Base-by-base conservation (phyloP, 2,113 vertebrate species). In the Poeciliopsis retropinna region DNA sequence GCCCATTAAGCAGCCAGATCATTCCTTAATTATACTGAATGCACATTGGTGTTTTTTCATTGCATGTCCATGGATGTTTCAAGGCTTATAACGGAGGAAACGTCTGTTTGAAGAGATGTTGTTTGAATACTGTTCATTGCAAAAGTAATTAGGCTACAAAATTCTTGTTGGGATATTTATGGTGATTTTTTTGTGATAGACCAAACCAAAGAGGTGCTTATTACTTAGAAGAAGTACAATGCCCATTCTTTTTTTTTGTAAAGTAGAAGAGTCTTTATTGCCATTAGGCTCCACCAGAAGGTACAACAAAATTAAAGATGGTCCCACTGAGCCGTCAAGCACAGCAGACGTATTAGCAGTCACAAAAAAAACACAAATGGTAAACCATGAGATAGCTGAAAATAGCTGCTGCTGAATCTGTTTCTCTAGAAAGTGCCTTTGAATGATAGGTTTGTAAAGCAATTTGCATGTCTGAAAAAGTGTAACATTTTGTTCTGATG, bases 1-100 rank as follows among this genome's bases (percentile, higher is more conserved):
- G 90, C 84, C 87, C 83, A 73, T 87, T 87, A 87, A 85, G 70
- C 89, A 84, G 87, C 66, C 37, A 62, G 76, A 85, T 79, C 73
- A 67, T 80, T 91, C 77, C 61, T 68, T 80, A 83, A 86, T 71
- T 85, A 75, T 31, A 70, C 76, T 47, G 62, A 76, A 71, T 60
- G 41, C 27, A 32, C 3, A 6, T 51, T 76, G 73, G 34, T 44
- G 11, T 76, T 80, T 32, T 64, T 72, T 51, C 9, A 65, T 12
- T 47, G 3, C 5, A 19, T 64, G 34, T 29, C 37, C n/a, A 67
- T 64, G 57, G 70, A 72, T 31, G 44, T 77, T 72, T 86, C 60
- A 62, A 61, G 30, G 67, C 73, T 73, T 70, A 32, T 72, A 44
- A 47, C 32, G 64, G 37, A 62, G 57, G 67, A 82, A 57, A 63